Evolutionary conservation across 2,888 invertebrate species (phyloP), one percentile per base, ranked within the genome.

Genomic region (Rhingia campestris): DNA sequence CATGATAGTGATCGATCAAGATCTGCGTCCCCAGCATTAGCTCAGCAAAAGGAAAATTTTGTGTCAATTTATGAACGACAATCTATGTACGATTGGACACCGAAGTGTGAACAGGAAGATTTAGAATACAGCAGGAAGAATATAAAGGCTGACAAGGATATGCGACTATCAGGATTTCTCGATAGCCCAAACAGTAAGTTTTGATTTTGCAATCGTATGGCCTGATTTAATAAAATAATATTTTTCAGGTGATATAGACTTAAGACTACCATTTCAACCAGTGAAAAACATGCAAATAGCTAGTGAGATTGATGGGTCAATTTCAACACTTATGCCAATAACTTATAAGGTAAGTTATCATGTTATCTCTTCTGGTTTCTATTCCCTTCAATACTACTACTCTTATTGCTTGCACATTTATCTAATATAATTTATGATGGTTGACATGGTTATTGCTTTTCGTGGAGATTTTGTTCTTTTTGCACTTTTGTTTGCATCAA

Each of bases 301-400:
- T 33, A 95, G 95, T 0, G 97, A 97, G 92, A 97, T 97, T 81
- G 96, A 97, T 88, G 97, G 95, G 6, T 96, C 96, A 43, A 93
- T 96, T 53, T 94, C 94, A 64, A 95, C 95, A 49, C 97, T 97
- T 89, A 94, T 94, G 0, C 95, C 95, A 0, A 94, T 97, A 64
- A 87, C 92, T 0, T 97, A 95, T 92, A 94, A 94, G 89, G 92
- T 95, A 87, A 88, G 32, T 47, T 9, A 7, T 9, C 22, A 2
- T 22, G 7, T 22, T 30, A 4, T 2, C 2, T 2, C 0, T 14
- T 9, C 4, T 41, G 0, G 0, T 2, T 41, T 4, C 4, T 4
- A 9, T 41, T 41, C 9, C 1, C 2, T 9, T 41, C 9, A 41
- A 41, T 10, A 41, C 10, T 41, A 9, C 4, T 41, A 9, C 10